Evolutionary conservation across 2,113 vertebrate genomes (phyloP), one percentile per base, ranked within the genome.

Genomic region (Seriola quinqueradiata): DNA sequence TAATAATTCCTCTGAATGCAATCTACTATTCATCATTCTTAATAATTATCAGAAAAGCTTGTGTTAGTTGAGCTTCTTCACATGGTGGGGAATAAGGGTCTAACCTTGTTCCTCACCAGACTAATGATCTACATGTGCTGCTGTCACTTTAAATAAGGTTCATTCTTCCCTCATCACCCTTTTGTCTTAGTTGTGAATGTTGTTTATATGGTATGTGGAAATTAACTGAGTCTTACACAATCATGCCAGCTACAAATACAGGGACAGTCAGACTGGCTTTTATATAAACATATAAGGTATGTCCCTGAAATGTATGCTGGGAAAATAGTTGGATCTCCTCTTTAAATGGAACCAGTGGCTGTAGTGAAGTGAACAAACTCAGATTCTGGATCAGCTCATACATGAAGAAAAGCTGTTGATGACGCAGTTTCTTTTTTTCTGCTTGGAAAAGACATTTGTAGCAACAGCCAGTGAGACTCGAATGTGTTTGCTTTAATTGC

Each of bases 21-120:
- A 2, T 61, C 38, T 70, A 54, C 70, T 17, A 5, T 52, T 52
- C 16, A 12, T 36, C 48, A 28, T 72, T 71, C 72, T 58, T 67
- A 16, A 23, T 46, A 61, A 66, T 57, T 10, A 50, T 14, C 50
- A 28, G 25, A 50, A 38, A 28, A 0, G 4, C 21, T 64, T 59
- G 73, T 80, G 59, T 74, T 73, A 59, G 63, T 58, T 1, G 2
- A 85, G 68, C 32, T 75, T 69, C 44, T 70, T 58, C 19, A 60
- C 34, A 28, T 55, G 11, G 25, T n/a, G 4, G 36, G 4, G 17
- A 65, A 34, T 36, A 3, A 44, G 4, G 12, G 4, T 60, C 14
- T 52, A 0, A 58, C 19, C 19, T 34, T 71, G 12, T 50, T 59
- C 36, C 28, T 11, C 1, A 1, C 8, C 64, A 44, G 52, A 82